Evolutionary conservation across 2,113 vertebrate species (phyloP).

Genomic region (Albula goreensis): DNA sequence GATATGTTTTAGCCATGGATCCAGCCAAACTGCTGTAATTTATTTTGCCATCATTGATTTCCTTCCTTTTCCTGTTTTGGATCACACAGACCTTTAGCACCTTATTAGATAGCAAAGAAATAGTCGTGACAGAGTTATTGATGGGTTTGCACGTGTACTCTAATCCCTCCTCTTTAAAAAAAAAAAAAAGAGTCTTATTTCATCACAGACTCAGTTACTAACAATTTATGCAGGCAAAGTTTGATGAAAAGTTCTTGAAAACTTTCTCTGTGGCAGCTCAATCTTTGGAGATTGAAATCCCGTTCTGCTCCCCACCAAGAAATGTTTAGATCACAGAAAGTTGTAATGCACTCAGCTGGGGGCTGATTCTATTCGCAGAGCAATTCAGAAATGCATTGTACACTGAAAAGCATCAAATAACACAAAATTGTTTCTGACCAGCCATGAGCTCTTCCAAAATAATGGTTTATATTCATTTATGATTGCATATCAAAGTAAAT

Average conservation of each 20-base stretch:
- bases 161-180: neutral
- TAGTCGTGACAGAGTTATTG: neutral
- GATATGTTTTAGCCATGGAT: too few relatives aligned
- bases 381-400: neutral
- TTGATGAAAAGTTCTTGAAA: neutral
- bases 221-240: neutral
- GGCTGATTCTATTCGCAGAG: neutral
- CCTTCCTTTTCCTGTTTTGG: neutral
- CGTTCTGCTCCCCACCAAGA: neutral
- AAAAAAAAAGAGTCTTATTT: neutral
- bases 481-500: constrained; percentile 7
- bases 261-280: neutral
- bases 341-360: neutral
- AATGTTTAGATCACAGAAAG: neutral
- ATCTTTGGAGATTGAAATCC: neutral
- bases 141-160: neutral
- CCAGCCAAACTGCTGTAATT: neutral
- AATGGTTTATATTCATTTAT: neutral
- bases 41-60: neutral
- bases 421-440: constrained; percentile 7
- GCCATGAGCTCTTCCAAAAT: neutral
- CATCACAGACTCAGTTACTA: neutral
- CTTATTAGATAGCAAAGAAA: neutral
- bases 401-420: neutral
- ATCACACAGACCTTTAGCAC: neutral